Base-by-base conservation (phyloP, 2,888 invertebrate species). In the Proisotoma minuta region DNA sequence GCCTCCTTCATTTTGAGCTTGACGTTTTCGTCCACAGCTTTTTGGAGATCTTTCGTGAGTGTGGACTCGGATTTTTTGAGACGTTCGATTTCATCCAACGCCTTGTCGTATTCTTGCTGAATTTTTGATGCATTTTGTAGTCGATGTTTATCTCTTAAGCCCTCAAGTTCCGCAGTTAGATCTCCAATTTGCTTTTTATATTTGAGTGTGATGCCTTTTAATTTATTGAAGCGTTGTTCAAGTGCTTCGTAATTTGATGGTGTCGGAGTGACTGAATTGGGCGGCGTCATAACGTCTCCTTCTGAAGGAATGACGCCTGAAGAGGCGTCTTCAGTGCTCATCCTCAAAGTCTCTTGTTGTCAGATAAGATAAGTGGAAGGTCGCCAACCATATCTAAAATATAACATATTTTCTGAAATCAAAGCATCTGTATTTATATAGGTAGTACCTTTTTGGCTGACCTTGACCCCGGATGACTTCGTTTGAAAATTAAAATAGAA, bases 61-160 rank as follows among this genome's bases (percentile, higher is more conserved):
- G 62, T 40, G n/a, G 57, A 39, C 43, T 70, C 70, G 2, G 62
- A 56, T 22, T 57, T 62, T 48, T 67, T 70, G 12, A 71, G 58
- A 20, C 65, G 60, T 29, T 73, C 73, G 3, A 73, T 64, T 51
- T 73, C 73, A 62, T 73, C 73, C 43, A 65, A 68, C 26, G 73
- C 73, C 26, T 72, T 71, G 54, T 73, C 73, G 51, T 69, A 71
- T 50, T 73, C 69, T 56, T 67, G 64, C 49, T 73, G 73, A 59
- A 73, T 69, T 47, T 63, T 69, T 8, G 69, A 66, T 1, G 70
- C 61, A n/a, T 65, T 73, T 40, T 73, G 70, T 54, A 67, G 57
- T 18, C 66, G 62, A 27, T 60, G 50, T 47, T 66, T 70, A 29
- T 62, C 62, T 48, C 66, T 62, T 20, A 73, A 54, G 15, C 59